phyloP scores from a whole-genome alignment of 2,113 vertebrate species.

The Phalacrocorax pelagicus region DNA sequence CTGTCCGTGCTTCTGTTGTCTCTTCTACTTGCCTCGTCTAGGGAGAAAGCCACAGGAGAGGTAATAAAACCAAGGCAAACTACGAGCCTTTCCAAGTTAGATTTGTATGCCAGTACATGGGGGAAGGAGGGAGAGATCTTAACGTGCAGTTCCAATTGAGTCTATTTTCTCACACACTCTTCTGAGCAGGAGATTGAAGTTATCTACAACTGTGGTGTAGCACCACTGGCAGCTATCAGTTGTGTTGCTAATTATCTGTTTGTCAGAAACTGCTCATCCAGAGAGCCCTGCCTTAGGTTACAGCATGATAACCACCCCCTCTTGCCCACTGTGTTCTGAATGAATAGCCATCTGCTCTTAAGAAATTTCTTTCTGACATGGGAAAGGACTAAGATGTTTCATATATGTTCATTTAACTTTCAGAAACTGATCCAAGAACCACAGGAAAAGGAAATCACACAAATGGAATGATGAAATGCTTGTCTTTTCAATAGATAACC shows the following conservation, averaged over 20 bases:
- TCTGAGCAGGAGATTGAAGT: background rate
- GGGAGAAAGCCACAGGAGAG: conserved; percentile 17
- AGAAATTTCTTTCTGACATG: background rate
- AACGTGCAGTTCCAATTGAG: background rate
- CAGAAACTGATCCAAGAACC: background rate
- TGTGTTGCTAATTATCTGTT: background rate
- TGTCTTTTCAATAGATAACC: background rate
- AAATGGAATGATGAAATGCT: background rate
- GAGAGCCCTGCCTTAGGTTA: background rate
- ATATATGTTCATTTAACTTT: background rate
- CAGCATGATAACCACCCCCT: background rate
- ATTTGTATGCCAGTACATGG: background rate
- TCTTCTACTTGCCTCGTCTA: conserved; percentile 78
- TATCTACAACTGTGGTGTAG: background rate
- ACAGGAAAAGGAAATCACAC: background rate
- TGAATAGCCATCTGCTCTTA: background rate
- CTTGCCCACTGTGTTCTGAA: background rate
- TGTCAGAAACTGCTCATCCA: background rate
- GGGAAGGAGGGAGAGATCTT: background rate
- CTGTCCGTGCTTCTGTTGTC: conserved; percentile 62
- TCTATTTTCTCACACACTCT: background rate
- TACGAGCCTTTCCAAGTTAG: background rate
- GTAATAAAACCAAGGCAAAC: background rate
- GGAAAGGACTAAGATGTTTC: background rate
- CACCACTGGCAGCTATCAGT: background rate